Percentiles rank a stretch among this genome's conserved stretches.
Evolutionary conservation across 2,888 invertebrate species (phyloP).

Genomic region (Ditula angustiorana): DNA sequence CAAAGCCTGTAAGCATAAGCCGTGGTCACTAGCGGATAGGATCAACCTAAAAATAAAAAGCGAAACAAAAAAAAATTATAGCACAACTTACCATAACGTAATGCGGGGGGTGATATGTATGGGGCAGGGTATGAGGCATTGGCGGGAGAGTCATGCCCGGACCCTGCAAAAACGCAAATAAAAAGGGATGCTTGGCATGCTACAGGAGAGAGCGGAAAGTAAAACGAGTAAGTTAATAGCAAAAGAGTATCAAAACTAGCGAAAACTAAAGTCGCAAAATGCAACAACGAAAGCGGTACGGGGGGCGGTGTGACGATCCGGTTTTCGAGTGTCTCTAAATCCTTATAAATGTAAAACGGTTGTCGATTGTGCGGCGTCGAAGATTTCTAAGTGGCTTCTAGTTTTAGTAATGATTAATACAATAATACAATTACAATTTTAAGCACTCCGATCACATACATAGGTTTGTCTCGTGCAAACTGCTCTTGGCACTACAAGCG

Average conservation of each 20-base stretch:
- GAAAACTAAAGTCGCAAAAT: constrained; percentile 33
- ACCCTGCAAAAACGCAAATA: constrained; percentile 82
- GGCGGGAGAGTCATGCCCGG: constrained; percentile 82
- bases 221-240: constrained; percentile 40
- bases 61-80: constrained; percentile 47
- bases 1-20: constrained; percentile 43
- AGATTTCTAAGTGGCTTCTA: not conserved
- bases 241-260: constrained; percentile 32
- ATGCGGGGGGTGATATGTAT: constrained; percentile 84
- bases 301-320: not conserved
- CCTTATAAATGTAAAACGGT: not conserved
- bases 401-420: not conserved
- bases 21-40: constrained; percentile 42
- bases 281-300: constrained; percentile 30
- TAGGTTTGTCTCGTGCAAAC: not conserved
- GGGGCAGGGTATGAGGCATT: constrained; percentile 83
- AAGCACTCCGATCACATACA: not conserved
- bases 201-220: constrained; percentile 50
- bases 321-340: not conserved
- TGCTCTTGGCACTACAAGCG: not conserved
- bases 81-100: constrained; percentile 82
- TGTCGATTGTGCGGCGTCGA: constrained; percentile 3
- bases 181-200: constrained; percentile 74
- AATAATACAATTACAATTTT: not conserved
- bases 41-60: constrained; percentile 45